Evolutionary conservation across 2,888 invertebrate species (phyloP), one percentile per base, ranked within the genome.

Genomic region (Pyrocoelia pectoralis): DNA sequence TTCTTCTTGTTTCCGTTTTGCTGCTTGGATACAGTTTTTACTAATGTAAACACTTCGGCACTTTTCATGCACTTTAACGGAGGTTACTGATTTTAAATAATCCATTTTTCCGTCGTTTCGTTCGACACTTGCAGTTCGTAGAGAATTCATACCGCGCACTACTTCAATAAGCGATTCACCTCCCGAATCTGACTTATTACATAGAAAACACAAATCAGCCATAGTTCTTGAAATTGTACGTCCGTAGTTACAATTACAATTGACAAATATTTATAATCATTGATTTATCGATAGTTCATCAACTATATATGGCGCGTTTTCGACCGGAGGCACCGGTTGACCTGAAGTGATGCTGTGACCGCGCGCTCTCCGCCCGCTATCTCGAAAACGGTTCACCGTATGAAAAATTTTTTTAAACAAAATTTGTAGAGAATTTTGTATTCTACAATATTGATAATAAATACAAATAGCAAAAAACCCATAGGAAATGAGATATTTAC

Each of bases 381-480:
- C 43, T 43, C 43, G 13, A 43, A 24, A n/a, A 43, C 43, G 43
- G 15, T 43, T 8, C 43, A 14, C 13, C 14, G 43, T 40, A 40
- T 40, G 4, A 43, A 43, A 43, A 43, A 24, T 24, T 14, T 8
- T 12, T 43, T 43, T 15, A 43, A 43, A 43, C 43, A 43, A 43
- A n/a, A 43, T 2, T 24, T 24, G 24, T 24, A 24, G 24, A 24
- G 24, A 24, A 24, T 24, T 24, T 24, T 24, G 24, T 14, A 13
- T 33, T 52, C 38, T 40, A 40, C 40, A 12, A 40, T 40, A 40
- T 40, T 40, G 40, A 40, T 40, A 40, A 40, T 40, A n/a, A 40
- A 40, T n/a, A 29, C 38, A 14, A 29, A 24, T 33, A 43, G 15
- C 43, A 14, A 14, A 43, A 24, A 43, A 43, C 43, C 43, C 43